Evolutionary conservation across 64 coral and sea anemone species (phyloP).

Genomic region (Porites lutea): DNA sequence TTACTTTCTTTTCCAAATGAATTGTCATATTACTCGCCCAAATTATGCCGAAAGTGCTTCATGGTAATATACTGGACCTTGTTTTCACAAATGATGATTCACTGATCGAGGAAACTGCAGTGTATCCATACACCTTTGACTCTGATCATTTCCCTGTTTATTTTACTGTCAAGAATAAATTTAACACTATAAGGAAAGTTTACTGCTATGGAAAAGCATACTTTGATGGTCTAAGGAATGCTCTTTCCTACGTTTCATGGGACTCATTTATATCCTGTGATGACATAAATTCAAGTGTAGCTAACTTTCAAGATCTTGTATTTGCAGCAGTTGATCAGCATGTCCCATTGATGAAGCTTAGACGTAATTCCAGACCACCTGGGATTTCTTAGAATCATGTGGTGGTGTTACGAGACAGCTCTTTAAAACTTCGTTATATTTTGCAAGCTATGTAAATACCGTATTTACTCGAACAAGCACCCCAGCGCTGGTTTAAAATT

Average conservation of each 20-base stretch:
- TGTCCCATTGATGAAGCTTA: conserved; percentile 4
- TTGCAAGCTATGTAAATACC: too few relatives aligned
- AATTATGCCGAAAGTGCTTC: too few relatives aligned
- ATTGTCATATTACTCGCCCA: too few relatives aligned
- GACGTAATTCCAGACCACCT: conserved; percentile 70
- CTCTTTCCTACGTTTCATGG: conserved; percentile 61
- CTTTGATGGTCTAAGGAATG: conserved; percentile 69
- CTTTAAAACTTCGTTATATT: too few relatives aligned
- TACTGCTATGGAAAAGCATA: conserved; percentile 65
- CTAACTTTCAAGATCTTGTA: conserved; percentile 65
- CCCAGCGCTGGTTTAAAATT: too few relatives aligned
- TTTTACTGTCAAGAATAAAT: conserved; percentile 66
- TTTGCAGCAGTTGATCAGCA: not conserved
- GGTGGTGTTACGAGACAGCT: too few relatives aligned
- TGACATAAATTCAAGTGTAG: conserved; percentile 46
- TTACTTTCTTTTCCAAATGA: conserved; percentile 29
- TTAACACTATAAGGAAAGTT: conserved; percentile 51
- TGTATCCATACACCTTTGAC: conserved; percentile 37
- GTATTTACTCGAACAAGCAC: too few relatives aligned
- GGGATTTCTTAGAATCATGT: too few relatives aligned
- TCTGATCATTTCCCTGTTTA: conserved; percentile 57
- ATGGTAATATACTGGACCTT: not conserved
- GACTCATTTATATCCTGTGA: conserved; percentile 69
- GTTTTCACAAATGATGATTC: conserved; percentile 68
- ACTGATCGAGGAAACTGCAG: conserved; percentile 54